Conservation (phyloP, 2,888 invertebrate genomes). For the Cyrtodaria siliqua region DNA sequence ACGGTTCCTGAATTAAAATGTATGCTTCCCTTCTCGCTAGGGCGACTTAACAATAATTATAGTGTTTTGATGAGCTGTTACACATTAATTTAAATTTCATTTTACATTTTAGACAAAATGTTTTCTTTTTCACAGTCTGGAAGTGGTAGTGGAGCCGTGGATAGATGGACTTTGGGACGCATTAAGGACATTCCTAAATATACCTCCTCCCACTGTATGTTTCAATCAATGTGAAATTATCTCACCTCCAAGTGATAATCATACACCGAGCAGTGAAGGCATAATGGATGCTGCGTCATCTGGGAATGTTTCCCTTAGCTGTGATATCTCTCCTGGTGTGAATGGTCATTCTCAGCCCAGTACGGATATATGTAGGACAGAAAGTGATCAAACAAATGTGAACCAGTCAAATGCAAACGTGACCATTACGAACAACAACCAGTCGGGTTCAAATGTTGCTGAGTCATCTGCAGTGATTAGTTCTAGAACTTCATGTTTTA, state of each 20-base stretch:
- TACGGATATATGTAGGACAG: background rate
- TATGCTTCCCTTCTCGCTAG: too few relatives aligned
- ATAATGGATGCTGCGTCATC: background rate
- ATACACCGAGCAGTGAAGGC: background rate
- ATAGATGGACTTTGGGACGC: conserved; percentile 86
- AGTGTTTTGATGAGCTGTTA: too few relatives aligned
- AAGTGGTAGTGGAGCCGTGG: conserved; percentile 87
- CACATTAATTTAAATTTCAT: too few relatives aligned
- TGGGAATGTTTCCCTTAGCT: background rate
- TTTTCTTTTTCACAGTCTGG: conserved; percentile 84
- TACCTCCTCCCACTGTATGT: conserved; percentile 4
- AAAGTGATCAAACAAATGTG: too few relatives aligned
- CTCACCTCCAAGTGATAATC: background rate
- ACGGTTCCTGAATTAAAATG: too few relatives aligned
- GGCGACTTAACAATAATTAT: too few relatives aligned
- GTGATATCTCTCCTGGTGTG: background rate
- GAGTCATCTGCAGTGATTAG: background rate
- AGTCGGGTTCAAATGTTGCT: background rate
- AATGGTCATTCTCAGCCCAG: background rate
- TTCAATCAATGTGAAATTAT: background rate
- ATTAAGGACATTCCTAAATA: conserved; percentile 76
- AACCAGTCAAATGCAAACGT: background rate
- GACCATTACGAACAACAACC: background rate
- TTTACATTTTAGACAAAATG: too few relatives aligned
- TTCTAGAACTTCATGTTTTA: background rate